Percentiles rank a stretch among this genome's conserved stretches.
These are phyloP conservation scores for Carollia perspicillata DNA, from an alignment of 2,113 vertebrate species.

Conservation along the genomic window DNA sequence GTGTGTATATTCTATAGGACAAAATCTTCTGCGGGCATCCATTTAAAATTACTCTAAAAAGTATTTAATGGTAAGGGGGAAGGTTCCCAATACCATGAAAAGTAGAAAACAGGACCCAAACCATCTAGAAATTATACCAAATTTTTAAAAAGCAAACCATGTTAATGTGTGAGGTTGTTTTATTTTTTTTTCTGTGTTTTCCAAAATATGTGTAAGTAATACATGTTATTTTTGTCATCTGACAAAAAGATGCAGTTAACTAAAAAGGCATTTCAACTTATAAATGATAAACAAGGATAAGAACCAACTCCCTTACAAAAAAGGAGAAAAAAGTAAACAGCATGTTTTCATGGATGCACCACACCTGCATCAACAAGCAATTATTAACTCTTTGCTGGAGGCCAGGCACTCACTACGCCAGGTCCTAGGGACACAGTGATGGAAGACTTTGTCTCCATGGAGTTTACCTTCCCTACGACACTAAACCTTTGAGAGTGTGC, in stretches of 20 bases:
- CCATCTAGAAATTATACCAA: conserved; percentile 15
- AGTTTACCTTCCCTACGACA: not conserved
- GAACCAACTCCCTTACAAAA: not conserved
- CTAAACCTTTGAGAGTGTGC: not conserved
- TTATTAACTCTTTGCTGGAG: not conserved
- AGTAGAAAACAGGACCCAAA: not conserved
- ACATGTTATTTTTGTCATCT: conserved; percentile 1
- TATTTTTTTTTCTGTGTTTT: conserved; percentile 9
- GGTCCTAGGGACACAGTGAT: not conserved
- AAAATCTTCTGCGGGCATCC: not conserved
- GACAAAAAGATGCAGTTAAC: not conserved
- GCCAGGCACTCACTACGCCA: not conserved
- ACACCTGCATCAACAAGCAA: not conserved
- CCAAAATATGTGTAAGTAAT: conserved; percentile 10
- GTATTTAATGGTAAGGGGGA: not conserved
- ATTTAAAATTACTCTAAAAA: conserved; percentile 1
- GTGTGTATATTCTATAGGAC: not conserved
- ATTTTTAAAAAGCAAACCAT: not conserved
- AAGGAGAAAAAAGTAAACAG: not conserved
- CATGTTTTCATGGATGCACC: not conserved
- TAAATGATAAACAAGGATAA: not conserved
- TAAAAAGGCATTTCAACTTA: not conserved
- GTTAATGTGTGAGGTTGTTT: not conserved
- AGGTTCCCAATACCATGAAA: not conserved
- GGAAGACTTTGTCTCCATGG: not conserved